Conservation (phyloP, 2,797 vertebrate species). For the Bryconaethiops microstoma region DNA sequence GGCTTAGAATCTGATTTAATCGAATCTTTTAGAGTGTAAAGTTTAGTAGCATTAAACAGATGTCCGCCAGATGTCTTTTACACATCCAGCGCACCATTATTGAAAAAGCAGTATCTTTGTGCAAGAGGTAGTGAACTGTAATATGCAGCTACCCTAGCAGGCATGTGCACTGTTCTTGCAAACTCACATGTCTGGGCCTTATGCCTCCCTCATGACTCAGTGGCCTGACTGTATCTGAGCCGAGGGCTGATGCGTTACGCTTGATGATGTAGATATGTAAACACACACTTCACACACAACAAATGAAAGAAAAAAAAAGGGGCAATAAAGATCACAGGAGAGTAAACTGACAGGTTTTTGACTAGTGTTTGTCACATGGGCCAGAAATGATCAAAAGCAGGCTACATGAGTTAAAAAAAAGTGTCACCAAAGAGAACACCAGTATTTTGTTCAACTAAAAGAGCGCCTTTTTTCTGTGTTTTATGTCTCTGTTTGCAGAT, state of each 20-base stretch:
- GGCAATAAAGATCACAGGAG: neutral
- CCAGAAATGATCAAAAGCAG: conserved; percentile 6
- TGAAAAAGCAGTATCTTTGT: neutral
- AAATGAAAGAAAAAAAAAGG: neutral
- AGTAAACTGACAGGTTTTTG: neutral
- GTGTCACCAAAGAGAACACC: neutral
- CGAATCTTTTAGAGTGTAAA: too few relatives aligned
- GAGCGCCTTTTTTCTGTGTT: conserved; percentile 3
- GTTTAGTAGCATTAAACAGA: too few relatives aligned
- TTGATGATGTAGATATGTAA: conserved; percentile 23
- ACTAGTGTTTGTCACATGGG: conserved; percentile 4
- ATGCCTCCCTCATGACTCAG: conserved; percentile 16
- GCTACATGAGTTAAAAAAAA: neutral
- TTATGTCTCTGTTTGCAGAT: conserved; percentile 77
- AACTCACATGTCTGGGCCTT: conserved; percentile 17
- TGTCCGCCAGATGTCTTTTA: too few relatives aligned
- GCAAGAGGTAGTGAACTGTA: neutral
- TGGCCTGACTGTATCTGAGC: conserved; percentile 11
- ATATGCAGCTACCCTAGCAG: neutral
- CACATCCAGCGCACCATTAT: neutral
- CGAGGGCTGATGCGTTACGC: conserved; percentile 18
- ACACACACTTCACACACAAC: conserved; percentile 14
- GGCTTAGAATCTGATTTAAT: too few relatives aligned
- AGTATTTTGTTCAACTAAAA: neutral
- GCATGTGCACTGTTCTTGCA: neutral